Evolutionary conservation across 2,113 vertebrate species (phyloP).

Genomic region (Nesoenas mayeri): DNA sequence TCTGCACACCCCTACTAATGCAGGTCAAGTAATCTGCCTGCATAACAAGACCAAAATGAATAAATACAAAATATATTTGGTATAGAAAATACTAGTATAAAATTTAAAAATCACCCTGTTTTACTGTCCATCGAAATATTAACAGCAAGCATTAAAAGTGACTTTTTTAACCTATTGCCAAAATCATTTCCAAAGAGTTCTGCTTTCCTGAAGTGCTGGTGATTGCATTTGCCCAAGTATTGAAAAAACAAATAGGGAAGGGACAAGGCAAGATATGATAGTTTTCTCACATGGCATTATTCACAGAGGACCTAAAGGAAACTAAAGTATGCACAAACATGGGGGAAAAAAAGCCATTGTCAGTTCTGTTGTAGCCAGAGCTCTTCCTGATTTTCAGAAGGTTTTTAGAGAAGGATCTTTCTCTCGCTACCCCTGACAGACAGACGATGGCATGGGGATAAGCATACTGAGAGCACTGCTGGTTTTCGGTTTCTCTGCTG

Average conservation of each 20-base stretch:
- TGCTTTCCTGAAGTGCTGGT: conserved; percentile 73
- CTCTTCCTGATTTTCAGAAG: neutral
- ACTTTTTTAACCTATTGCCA: conserved; percentile 58
- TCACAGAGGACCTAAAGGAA: neutral
- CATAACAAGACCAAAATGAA: conserved; percentile 5
- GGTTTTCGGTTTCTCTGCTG: conserved; percentile 62
- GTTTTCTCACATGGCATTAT: conserved; percentile 25
- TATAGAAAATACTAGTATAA: conserved; percentile 77
- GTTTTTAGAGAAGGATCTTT: neutral
- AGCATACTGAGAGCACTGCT: conserved; percentile 69
- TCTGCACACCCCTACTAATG: neutral
- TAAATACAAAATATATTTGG: conserved; percentile 68
- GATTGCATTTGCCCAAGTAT: conserved; percentile 54
- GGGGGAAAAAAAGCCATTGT: neutral
- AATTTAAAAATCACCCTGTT: conserved; percentile 75
- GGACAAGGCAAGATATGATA: neutral
- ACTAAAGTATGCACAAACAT: neutral
- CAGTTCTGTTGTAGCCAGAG: neutral
- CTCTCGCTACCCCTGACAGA: neutral
- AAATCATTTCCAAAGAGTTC: conserved; percentile 10
- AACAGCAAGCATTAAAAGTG: conserved; percentile 66
- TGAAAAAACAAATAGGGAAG: neutral
- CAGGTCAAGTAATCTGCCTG: neutral
- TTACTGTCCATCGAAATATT: conserved; percentile 65
- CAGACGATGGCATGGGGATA: conserved; percentile 53